These are phyloP conservation scores for Pedetes capensis DNA, from an alignment of 2,113 vertebrate species.

Conservation along the genomic window DNA sequence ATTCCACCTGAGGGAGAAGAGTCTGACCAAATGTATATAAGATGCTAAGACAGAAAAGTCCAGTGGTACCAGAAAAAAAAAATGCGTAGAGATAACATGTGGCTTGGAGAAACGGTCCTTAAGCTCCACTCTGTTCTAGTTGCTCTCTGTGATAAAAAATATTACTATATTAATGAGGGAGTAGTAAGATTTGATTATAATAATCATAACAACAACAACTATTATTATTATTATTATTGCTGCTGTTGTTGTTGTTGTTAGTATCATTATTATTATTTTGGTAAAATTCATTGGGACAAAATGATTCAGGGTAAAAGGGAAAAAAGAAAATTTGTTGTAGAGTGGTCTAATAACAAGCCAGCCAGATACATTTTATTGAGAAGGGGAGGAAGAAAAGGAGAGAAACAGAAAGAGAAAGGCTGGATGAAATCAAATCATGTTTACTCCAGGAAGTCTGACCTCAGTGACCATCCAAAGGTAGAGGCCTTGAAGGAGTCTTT, in stretches of 20 bases:
- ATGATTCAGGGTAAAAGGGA: not conserved
- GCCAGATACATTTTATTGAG: not conserved
- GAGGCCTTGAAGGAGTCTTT: not conserved
- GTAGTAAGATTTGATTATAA: no score
- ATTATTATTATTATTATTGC: no score
- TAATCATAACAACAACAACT: no score
- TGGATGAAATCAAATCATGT: not conserved
- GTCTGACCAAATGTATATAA: not conserved
- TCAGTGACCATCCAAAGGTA: not conserved
- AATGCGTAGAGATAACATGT: not conserved
- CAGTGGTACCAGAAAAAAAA: not conserved
- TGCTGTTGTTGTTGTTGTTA: not conserved
- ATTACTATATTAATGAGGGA: not conserved
- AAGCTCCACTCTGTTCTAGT: not conserved
- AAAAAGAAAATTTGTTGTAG: not conserved
- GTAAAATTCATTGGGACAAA: not conserved
- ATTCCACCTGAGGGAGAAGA: not conserved
- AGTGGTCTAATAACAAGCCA: not conserved
- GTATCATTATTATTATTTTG: not conserved
- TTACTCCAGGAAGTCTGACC: slow-evolving; percentile 32
- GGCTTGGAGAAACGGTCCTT: not conserved
- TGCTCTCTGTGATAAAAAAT: not conserved
- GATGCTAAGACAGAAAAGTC: not conserved
- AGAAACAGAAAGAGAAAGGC: not conserved
- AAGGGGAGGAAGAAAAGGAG: not conserved